A percentile compares a stretch with the other conserved stretches of the same genome.
phyloP scores from a whole-genome alignment of 2,113 vertebrate species.

The Prunella fulvescens region DNA sequence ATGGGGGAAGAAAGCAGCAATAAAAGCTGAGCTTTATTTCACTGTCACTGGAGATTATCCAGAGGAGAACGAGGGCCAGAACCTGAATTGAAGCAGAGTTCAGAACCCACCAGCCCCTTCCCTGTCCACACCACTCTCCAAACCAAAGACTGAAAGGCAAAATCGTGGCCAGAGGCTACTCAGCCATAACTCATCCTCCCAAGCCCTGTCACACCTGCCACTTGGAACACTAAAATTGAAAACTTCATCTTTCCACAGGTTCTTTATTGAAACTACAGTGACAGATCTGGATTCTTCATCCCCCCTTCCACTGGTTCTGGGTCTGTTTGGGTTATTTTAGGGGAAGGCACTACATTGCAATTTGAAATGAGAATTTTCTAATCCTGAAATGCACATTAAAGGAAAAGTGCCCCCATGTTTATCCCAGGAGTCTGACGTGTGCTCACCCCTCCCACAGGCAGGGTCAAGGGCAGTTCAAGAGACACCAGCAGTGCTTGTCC shows the following conservation, averaged over 20 bases:
- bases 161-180: rapidly evolving
- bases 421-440: not conserved
- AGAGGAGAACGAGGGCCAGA: not conserved
- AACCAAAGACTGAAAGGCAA: not conserved
- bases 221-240: not conserved
- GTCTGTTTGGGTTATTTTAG: not conserved
- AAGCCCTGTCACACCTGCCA: not conserved
- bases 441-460: not conserved
- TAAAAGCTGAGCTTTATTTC: rapidly evolving
- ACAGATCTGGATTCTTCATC: not conserved
- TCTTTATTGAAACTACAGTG: not conserved
- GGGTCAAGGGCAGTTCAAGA: not conserved
- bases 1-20: rapidly evolving
- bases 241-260: not conserved
- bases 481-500: not conserved
- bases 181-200: not conserved
- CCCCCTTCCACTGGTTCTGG: not conserved
- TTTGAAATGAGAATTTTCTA: not conserved
- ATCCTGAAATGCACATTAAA: not conserved
- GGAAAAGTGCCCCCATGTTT: not conserved
- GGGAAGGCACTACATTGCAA: rapidly evolving
- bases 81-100: rapidly evolving
- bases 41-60: too few species aligned
- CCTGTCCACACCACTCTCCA: not conserved
- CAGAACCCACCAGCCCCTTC: not conserved